These are phyloP conservation scores for Neogale vison DNA, from an alignment of 2,113 vertebrate species.

Conservation along the genomic window DNA sequence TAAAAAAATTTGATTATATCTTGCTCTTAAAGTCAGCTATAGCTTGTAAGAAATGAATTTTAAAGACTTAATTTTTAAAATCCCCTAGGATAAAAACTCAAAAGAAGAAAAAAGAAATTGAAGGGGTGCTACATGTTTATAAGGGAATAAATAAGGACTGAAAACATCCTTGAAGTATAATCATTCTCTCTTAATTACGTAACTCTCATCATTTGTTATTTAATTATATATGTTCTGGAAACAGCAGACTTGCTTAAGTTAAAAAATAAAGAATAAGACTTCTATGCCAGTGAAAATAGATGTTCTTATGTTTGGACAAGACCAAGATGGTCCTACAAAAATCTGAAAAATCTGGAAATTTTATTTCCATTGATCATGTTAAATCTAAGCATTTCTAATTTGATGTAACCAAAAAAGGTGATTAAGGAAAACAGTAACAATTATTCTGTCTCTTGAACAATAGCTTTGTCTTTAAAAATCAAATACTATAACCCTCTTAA, in stretches of 20 bases:
- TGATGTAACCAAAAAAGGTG: not conserved
- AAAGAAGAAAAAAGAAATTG: constrained; percentile 5
- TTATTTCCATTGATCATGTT: not conserved
- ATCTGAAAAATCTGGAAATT: not conserved
- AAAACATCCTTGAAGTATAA: not conserved
- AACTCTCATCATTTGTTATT: not conserved
- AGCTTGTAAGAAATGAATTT: constrained; percentile 36
- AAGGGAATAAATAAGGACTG: not conserved
- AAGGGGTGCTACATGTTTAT: not conserved
- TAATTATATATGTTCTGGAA: not conserved
- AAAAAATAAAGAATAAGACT: not conserved
- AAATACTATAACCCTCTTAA: not conserved
- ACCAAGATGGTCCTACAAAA: not conserved
- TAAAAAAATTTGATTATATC: not conserved
- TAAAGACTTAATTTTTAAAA: constrained; percentile 7
- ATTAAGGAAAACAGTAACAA: constrained; percentile 15
- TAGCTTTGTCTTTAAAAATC: not conserved
- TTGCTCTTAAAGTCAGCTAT: constrained; percentile 12
- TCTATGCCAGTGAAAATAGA: not conserved
- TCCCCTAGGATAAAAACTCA: not conserved
- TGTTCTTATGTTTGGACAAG: not conserved
- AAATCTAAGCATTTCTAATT: not conserved
- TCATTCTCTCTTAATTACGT: not conserved
- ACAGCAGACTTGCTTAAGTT: not conserved
- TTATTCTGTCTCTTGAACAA: not conserved